Evolutionary conservation across 2,888 invertebrate species (phyloP).

Genomic region (Osedax frankpressi): DNA sequence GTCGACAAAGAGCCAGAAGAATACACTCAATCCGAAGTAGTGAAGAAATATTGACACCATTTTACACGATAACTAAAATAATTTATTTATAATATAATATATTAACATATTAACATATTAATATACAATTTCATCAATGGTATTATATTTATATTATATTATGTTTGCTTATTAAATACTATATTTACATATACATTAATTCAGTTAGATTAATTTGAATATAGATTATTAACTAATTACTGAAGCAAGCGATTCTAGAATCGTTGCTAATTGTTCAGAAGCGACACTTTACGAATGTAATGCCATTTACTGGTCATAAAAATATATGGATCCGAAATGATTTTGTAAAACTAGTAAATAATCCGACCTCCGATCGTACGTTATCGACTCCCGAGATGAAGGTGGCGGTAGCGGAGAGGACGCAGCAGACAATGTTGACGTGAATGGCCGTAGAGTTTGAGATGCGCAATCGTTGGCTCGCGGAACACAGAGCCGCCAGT

Average conservation of each 20-base stretch:
- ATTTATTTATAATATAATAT: neutral
- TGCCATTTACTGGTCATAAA: too few relatives aligned
- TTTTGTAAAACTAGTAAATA: too few relatives aligned
- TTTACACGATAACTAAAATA: constrained; percentile 65
- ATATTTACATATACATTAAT: too few relatives aligned
- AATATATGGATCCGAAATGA: too few relatives aligned
- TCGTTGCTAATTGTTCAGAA: too few relatives aligned
- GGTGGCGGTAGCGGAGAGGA: constrained; percentile 70
- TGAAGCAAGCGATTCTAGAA: too few relatives aligned
- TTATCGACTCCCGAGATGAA: constrained; percentile 77
- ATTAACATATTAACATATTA: neutral
- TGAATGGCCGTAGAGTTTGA: constrained; percentile 79
- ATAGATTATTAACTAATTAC: too few relatives aligned
- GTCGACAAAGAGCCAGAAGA: constrained; percentile 82
- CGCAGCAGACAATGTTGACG: constrained; percentile 78
- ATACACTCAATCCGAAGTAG: constrained; percentile 78
- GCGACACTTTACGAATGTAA: too few relatives aligned
- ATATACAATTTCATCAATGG: too few relatives aligned
- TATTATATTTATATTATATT: too few relatives aligned
- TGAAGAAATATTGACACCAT: constrained; percentile 77
- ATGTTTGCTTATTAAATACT: too few relatives aligned
- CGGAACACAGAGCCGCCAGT: constrained; percentile 64
- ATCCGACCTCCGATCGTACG: constrained; percentile 62
- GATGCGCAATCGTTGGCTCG: constrained; percentile 45
- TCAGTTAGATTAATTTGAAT: too few relatives aligned